Evolutionary conservation across 2,888 invertebrate species (phyloP), one percentile per base, ranked within the genome.

Genomic region (Entomobrya multifasciata): DNA sequence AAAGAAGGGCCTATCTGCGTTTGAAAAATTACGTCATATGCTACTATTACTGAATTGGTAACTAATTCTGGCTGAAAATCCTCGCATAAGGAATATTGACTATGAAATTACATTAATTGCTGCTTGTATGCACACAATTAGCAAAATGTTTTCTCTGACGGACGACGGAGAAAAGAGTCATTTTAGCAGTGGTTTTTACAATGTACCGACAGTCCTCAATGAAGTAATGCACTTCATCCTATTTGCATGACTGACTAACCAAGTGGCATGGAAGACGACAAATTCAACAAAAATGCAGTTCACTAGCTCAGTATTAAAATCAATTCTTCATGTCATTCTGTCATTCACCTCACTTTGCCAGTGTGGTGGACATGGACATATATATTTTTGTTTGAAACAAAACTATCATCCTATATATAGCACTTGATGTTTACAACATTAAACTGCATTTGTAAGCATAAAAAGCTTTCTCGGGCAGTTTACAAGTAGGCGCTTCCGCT

Each of bases 231-330:
- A 67, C 22, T 67, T 41, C 22, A 44, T 67, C 44, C 41, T n/a
- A 67, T 67, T 67, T 44, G 67, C 67, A 67, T 67, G 67, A 67
- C 67, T 13, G 67, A 47, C n/a, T 67, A 67, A 67, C 67, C 67
- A 22, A 67, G 67, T 67, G 27, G 67, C 67, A 67, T n/a, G 44
- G 67, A 67, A 20, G 22, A 22, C 27, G 6, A 27, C 30, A 30
- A 74, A 74, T 74, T 52, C 52, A 52, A 74, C 52, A 74, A 74
- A 74, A 74, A n/a, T 74, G 74, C 52, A 52, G 52, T 74, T 74
- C 49, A 27, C n/a, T 52, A 74, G 49, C 27, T 49, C 10, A 2
- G 27, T 74, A 52, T 36, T 36, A 4, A 36, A 36, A 36, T 36
- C 36, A 36, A 36, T 49, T 52, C 74, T n/a, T 47, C 25, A 72